phyloP scores from a whole-genome alignment of 2,797 vertebrate species.

The Pelochelys cantorii region DNA sequence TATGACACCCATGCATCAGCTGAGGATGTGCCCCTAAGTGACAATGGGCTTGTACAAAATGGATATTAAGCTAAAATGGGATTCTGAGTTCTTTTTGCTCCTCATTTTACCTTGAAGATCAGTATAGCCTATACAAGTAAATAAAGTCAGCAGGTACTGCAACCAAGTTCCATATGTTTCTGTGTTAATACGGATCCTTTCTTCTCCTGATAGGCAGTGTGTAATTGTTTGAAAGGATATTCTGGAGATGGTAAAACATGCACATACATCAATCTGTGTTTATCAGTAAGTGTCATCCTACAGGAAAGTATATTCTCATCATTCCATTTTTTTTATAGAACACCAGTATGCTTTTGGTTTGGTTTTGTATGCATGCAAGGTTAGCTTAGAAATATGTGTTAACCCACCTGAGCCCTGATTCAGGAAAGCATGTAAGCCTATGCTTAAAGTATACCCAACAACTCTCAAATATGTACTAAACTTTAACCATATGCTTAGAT shows the following conservation, averaged over 20 bases:
- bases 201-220: conserved; percentile 82
- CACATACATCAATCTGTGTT: conserved; percentile 83
- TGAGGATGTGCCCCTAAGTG: background rate
- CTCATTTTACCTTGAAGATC: background rate
- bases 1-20: background rate
- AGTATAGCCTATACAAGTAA: background rate
- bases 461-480: background rate
- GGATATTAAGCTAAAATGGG: background rate
- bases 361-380: background rate
- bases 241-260: conserved; percentile 87
- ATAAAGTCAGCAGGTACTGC: accelerated
- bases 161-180: accelerated
- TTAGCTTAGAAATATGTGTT: background rate
- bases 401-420: background rate
- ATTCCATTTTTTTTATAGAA: background rate
- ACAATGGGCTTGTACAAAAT: background rate
- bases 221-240: conserved; percentile 86
- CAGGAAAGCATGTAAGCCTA: accelerated
- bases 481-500: background rate
- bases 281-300: conserved; percentile 78
- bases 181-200: background rate
- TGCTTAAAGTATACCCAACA: background rate
- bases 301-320: background rate
- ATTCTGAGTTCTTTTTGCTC: background rate
- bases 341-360: background rate